Evolutionary conservation across 1,140 invertebrate species (phyloP), one percentile per base, ranked within the genome.

Genomic region (Pseudomyrmex concolor): DNA sequence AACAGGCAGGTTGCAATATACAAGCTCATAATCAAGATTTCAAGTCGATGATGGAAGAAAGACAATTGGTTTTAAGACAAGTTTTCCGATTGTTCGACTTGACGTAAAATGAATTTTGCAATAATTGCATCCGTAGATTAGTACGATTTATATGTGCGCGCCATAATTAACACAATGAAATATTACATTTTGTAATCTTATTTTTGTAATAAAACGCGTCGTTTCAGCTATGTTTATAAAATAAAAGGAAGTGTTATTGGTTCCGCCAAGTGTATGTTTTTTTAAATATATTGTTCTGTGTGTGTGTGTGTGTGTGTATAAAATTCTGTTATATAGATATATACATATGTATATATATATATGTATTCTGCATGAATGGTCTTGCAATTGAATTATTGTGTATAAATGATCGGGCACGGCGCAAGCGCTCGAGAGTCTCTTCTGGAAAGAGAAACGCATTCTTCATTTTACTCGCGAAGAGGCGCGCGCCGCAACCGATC

Each of bases 171-270:
- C 84, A 84, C 50, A 64, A 66, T 83, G 15, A 74, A 34, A 74
- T 84, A 82, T 89, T 84, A 89, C 81, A 90, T 90, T 90, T 90
- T 90, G 72, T 88, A 86, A 89, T 88, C 74, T 91, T 91, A 91
- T 91, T 91, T 91, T 91, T 91, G 59, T 90, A 91, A 91, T 84
- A 85, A 89, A 83, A 77, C 84, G 50, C 78, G 63, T 73, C 70
- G 72, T 85, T 90, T 60, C 59, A 86, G 62, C 89, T 90, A 77
- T 70, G 85, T 91, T 91, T 91, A 89, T 90, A 89, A 91, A 91
- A 89, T 89, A 90, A 89, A 88, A 17, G 62, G 50, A 86, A 86
- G 71, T 85, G 59, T 89, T 90, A 90, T 88, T 82, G 71, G 66
- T 51, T 76, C 12, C 25, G 80, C 81, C 86, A 62, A 2, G 19